Conservation (phyloP, 2,888 invertebrate species). For the Laspeyria flexula region DNA sequence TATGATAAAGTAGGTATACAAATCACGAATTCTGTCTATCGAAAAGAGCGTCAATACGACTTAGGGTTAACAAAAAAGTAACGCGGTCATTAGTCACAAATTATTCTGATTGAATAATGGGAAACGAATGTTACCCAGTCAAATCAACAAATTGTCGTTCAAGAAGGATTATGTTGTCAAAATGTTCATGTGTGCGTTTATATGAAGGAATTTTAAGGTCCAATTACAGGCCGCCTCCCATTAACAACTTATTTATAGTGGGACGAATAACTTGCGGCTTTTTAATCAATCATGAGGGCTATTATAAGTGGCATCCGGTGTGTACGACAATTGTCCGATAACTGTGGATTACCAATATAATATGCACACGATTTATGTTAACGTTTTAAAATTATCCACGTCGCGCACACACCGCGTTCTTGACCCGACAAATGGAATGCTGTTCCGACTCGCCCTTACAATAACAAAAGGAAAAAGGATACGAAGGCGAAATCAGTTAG, state of each 20-base stretch:
- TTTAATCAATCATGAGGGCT: slow-evolving; percentile 79
- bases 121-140: slow-evolving; percentile 16
- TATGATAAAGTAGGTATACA: no score
- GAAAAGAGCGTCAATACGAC: neutral
- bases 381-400: slow-evolving; percentile 28
- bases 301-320: slow-evolving; percentile 67
- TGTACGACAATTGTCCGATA: slow-evolving; percentile 65
- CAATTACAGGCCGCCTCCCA: slow-evolving; percentile 76
- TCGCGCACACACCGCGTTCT: slow-evolving; percentile 29
- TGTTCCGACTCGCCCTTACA: slow-evolving; percentile 40
- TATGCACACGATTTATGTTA: slow-evolving; percentile 33
- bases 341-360: slow-evolving; percentile 56
- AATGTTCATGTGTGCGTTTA: slow-evolving; percentile 55
- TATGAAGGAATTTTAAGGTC: slow-evolving; percentile 73
- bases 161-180: slow-evolving; percentile 42
- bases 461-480: slow-evolving; percentile 42
- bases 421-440: slow-evolving; percentile 49
- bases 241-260: slow-evolving; percentile 81
- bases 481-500: slow-evolving; percentile 40
- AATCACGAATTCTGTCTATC: neutral
- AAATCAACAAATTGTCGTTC: slow-evolving; percentile 28
- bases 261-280: slow-evolving; percentile 80
- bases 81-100: neutral
- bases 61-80: slow-evolving; percentile 5
- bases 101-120: slow-evolving; percentile 12